phyloP scores from a whole-genome alignment of 1,140 invertebrate species.

The Bursaphelenchus mucronatus region DNA sequence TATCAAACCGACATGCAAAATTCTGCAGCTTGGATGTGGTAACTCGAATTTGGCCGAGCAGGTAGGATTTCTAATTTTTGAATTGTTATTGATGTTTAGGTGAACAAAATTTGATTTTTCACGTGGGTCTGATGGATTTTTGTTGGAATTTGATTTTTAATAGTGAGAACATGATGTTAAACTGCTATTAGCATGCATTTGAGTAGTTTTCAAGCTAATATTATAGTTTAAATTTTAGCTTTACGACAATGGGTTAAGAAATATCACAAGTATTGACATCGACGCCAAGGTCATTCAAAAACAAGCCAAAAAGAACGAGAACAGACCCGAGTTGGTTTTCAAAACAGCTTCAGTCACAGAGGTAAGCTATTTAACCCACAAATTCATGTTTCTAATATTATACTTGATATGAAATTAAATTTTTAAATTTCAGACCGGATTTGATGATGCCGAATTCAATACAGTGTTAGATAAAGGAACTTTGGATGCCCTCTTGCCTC shows the following conservation, averaged over 20 bases:
- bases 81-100: background rate
- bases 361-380: slow-evolving; percentile 22
- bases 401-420: background rate
- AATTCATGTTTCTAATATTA: background rate
- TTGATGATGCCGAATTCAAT: slow-evolving; percentile 34
- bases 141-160: background rate
- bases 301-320: slow-evolving; percentile 38
- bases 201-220: no score
- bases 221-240: slow-evolving; percentile 40
- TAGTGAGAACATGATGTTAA: no score
- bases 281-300: slow-evolving; percentile 46
- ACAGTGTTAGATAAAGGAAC: slow-evolving; percentile 56
- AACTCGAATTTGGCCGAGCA: slow-evolving; percentile 53
- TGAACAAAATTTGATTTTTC: no score
- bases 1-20: slow-evolving; percentile 47
- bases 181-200: no score
- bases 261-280: slow-evolving; percentile 48
- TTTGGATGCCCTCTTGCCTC: slow-evolving; percentile 51
- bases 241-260: slow-evolving; percentile 55
- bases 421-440: slow-evolving; percentile 27
- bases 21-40: slow-evolving; percentile 55
- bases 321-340: slow-evolving; percentile 38
- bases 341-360: slow-evolving; percentile 40
- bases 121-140: no score
- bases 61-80: slow-evolving; percentile 23